Conservation (phyloP, 2,888 invertebrate species). For the Drosophila setosimentum region DNA sequence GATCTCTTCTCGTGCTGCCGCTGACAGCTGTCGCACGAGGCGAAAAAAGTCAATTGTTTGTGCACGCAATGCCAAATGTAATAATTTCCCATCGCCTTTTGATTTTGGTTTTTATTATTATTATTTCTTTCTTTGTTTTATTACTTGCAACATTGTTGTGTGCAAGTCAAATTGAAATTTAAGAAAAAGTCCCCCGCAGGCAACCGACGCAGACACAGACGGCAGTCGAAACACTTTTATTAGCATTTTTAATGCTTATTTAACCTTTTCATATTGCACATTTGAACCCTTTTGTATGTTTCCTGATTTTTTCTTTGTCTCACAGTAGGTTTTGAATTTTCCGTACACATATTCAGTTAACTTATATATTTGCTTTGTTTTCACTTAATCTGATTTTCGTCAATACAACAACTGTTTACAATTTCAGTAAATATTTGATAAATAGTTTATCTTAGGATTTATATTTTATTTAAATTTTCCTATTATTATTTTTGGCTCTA, state of each 20-base stretch:
- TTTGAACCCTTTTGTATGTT: constrained; percentile 57
- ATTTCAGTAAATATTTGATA: constrained; percentile 35
- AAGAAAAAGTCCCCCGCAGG: constrained; percentile 35
- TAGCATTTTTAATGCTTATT: constrained; percentile 69
- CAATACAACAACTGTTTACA: constrained; percentile 14
- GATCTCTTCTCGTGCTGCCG: constrained; percentile 46
- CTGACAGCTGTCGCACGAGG: constrained; percentile 32
- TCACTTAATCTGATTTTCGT: constrained; percentile 2
- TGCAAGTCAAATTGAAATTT: constrained; percentile 37
- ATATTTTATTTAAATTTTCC: background rate
- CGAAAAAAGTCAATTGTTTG: constrained; percentile 67
- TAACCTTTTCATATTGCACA: constrained; percentile 54
- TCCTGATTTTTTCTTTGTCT: constrained; percentile 40
- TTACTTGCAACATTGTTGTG: constrained; percentile 37
- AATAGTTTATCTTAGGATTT: background rate
- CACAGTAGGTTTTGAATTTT: constrained; percentile 45
- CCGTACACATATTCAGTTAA: background rate
- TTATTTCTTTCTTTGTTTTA: constrained; percentile 40
- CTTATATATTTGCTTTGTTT: background rate
- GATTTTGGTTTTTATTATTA: constrained; percentile 18
- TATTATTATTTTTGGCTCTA: background rate
- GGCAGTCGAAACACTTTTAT: constrained; percentile 49
- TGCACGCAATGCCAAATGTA: constrained; percentile 67
- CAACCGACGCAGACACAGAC: constrained; percentile 12
- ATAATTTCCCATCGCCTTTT: constrained; percentile 59